These are phyloP conservation scores for Acanthosoma haemorrhoidale DNA, from an alignment of 2,888 invertebrate species.

Conservation along the genomic window DNA sequence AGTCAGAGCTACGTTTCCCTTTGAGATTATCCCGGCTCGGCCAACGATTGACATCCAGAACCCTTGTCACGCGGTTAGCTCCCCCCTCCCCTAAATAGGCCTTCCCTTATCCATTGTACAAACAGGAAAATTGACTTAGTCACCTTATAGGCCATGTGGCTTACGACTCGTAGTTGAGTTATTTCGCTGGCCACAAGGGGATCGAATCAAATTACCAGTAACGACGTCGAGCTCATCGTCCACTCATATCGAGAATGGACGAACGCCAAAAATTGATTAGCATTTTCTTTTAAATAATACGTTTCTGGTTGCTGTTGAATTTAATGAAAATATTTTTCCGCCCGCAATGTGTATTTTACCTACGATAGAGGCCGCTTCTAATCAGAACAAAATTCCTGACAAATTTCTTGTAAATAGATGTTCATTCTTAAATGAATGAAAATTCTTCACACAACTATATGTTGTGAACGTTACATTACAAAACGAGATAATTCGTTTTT, in stretches of 20 bases:
- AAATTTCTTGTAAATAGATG: too few relatives aligned
- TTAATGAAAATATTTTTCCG: too few relatives aligned
- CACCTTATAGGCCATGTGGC: slow-evolving; percentile 10
- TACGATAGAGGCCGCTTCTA: too few relatives aligned
- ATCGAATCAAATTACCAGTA: neutral
- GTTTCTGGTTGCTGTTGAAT: too few relatives aligned
- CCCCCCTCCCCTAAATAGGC: neutral
- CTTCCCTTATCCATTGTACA: slow-evolving; percentile 5
- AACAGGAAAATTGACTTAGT: slow-evolving; percentile 12
- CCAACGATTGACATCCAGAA: neutral
- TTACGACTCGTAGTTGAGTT: slow-evolving; percentile 5
- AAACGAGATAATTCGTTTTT: too few relatives aligned
- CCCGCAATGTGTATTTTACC: too few relatives aligned
- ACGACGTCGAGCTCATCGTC: neutral
- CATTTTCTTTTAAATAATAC: too few relatives aligned
- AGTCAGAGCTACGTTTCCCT: neutral
- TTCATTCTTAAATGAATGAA: too few relatives aligned
- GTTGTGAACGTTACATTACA: too few relatives aligned
- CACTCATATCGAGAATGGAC: neutral
- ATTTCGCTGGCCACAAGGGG: slow-evolving; percentile 5
- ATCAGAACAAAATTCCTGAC: too few relatives aligned
- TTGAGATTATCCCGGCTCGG: neutral
- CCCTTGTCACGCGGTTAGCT: neutral
- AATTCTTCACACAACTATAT: too few relatives aligned
- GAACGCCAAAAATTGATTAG: neutral